Evolutionary conservation across 1,140 invertebrate species (phyloP), one percentile per base, ranked within the genome.

Genomic region (Chrysomallon squamiferum): DNA sequence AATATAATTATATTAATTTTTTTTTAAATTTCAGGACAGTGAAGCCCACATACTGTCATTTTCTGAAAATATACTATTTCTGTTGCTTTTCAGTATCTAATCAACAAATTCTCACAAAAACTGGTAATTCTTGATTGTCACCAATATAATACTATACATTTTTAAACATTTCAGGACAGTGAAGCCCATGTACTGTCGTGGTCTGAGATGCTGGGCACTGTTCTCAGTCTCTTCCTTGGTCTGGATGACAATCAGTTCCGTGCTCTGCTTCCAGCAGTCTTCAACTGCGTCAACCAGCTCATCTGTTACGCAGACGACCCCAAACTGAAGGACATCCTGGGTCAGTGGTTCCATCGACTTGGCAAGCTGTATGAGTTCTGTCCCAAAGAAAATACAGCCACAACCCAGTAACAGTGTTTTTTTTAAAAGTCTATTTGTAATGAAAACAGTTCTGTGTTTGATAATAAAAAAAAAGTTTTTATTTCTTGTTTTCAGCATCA

Each of bases 151-250:
- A n/a, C n/a, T n/a, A n/a, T n/a, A n/a, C n/a, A n/a, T n/a, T n/a
- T n/a, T n/a, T n/a, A n/a, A n/a, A n/a, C n/a, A n/a, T 77, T 77
- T 15, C 76, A 89, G 86, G 90, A 92, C 73, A 89, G 89, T 75
- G 90, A 91, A 73, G 89, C 90, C 2, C 89, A 89, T 50, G 78
- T 88, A 11, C 87, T 87, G 68, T 89, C 90, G 4, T 91, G 89
- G 89, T 88, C 89, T 2, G 90, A 92, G 73, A 88, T 89, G 77
- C 81, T 91, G 32, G 86, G 86, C 56, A 87, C 88, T 0, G 81
- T 88, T 9, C 85, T 92, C 59, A 89, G 90, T 56, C 85, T 90
- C n/a, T 83, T 88, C 32, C 86, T 87, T 41, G 86, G 88, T 60
- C 77, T 89, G 25, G 81, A 88, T 71, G 89, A 91, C 70, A 78